These are phyloP conservation scores for Sebastes iracundus DNA, from an alignment of 2,797 vertebrate genomes.

Conservation along the genomic window DNA sequence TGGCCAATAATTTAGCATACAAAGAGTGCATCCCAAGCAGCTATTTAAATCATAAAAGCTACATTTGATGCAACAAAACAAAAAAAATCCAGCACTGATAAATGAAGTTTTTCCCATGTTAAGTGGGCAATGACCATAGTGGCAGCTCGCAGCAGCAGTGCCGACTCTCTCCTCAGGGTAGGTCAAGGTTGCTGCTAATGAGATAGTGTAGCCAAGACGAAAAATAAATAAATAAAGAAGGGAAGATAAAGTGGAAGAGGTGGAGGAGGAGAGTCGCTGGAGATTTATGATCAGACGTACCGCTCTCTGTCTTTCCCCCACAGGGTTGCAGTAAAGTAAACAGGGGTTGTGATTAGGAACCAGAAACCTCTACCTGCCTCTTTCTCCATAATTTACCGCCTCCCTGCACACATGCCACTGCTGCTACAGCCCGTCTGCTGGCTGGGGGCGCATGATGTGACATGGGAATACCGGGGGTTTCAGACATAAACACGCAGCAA, in stretches of 20 bases:
- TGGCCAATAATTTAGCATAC: not conserved
- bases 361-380: constrained; percentile 45
- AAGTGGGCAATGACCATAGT: constrained; percentile 30
- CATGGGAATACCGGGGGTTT: not conserved
- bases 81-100: not conserved
- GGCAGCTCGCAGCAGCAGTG: constrained; percentile 19
- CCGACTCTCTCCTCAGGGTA: constrained; percentile 27
- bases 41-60: constrained; percentile 13
- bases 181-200: constrained; percentile 71
- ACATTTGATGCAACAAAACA: not conserved
- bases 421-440: constrained; percentile 11
- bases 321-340: constrained; percentile 56
- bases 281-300: constrained; percentile 51
- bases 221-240: constrained; percentile 2
- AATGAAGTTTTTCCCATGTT: not conserved
- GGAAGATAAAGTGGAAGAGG: constrained; percentile 26
- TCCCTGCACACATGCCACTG: constrained; percentile 31
- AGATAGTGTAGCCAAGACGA: constrained; percentile 24
- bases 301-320: constrained; percentile 40
- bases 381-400: constrained; percentile 54
- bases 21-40: not conserved
- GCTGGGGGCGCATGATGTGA: constrained; percentile 4
- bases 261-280: constrained; percentile 21
- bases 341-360: constrained; percentile 66
- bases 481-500: constrained; percentile 28